Conservation (phyloP, 2,888 invertebrate species). For the Steinernema scapterisci region DNA sequence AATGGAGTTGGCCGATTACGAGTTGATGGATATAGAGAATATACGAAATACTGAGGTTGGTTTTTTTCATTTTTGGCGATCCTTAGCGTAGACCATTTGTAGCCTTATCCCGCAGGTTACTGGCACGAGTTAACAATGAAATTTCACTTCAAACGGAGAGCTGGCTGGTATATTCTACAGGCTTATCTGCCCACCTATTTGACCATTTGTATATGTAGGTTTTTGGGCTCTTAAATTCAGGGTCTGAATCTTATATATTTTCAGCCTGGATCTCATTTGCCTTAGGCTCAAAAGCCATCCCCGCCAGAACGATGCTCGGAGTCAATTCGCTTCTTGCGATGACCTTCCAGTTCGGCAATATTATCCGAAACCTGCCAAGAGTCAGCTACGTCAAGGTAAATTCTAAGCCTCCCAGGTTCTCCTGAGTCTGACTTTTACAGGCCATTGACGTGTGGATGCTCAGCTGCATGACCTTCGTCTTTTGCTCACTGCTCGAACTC, state of each 20-base stretch:
- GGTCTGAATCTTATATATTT: no score
- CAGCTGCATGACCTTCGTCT: slow-evolving; percentile 67
- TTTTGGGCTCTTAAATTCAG: neutral
- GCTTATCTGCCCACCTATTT: slow-evolving; percentile 67
- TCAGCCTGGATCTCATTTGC: slow-evolving; percentile 67
- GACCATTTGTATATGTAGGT: slow-evolving; percentile 66
- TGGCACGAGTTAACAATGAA: slow-evolving; percentile 67
- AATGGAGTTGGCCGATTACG: slow-evolving; percentile 67
- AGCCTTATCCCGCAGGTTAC: slow-evolving; percentile 66
- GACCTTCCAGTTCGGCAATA: slow-evolving; percentile 67
- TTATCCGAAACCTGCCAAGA: slow-evolving; percentile 65
- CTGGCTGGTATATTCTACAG: slow-evolving; percentile 67
- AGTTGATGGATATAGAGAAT: slow-evolving; percentile 57
- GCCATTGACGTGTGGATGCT: slow-evolving; percentile 66
- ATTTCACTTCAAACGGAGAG: slow-evolving; percentile 65
- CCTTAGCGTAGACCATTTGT: slow-evolving; percentile 24
- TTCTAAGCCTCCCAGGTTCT: neutral
- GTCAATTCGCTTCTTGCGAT: slow-evolving; percentile 64
- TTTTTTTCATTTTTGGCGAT: neutral
- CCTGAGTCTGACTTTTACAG: slow-evolving; percentile 36
- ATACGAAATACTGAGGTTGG: slow-evolving; percentile 59
- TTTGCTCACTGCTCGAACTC: slow-evolving; percentile 65
- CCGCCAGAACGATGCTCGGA: slow-evolving; percentile 67
- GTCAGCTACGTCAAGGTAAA: slow-evolving; percentile 65
- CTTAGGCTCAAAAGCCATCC: slow-evolving; percentile 66